Evolutionary conservation across 2,113 vertebrate genomes (phyloP).

Genomic region (Gobius niger): DNA sequence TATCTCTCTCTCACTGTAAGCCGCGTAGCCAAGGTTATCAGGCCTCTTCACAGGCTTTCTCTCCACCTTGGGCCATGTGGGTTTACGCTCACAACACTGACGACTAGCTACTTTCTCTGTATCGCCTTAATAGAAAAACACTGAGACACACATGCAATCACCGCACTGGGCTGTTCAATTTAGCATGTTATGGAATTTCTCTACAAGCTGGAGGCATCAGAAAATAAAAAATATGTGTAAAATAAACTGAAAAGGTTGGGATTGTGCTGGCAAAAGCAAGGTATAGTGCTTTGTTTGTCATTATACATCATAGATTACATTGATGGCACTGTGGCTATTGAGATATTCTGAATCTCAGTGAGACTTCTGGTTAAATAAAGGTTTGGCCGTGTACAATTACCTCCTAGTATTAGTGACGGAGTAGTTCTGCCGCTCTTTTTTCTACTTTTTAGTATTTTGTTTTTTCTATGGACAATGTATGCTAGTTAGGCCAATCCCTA

Average conservation of each 20-base stretch:
- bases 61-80: slow-evolving; percentile 33
- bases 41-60: slow-evolving; percentile 34
- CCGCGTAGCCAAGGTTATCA: slow-evolving; percentile 53
- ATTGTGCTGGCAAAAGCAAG: too few species aligned
- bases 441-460: too few species aligned
- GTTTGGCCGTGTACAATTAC: too few species aligned
- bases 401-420: too few species aligned
- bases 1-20: slow-evolving; percentile 28
- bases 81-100: slow-evolving; percentile 43
- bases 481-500: too few species aligned
- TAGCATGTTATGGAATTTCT: slow-evolving; percentile 50
- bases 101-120: slow-evolving; percentile 34
- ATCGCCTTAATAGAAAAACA: slow-evolving; percentile 50
- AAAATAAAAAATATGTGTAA: slow-evolving; percentile 9
- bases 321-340: too few species aligned
- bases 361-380: too few species aligned
- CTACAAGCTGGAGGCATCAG: slow-evolving; percentile 14
- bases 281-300: too few species aligned
- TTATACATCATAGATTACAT: too few species aligned
- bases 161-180: slow-evolving; percentile 46
- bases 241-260: slow-evolving; percentile 11
- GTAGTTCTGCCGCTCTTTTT: too few species aligned
- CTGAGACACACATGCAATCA: slow-evolving; percentile 44
- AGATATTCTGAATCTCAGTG: too few species aligned
- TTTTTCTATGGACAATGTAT: too few species aligned